Evolutionary conservation across 2,113 vertebrate genomes (phyloP).

Genomic region (Pseudorhombus dupliciocellatus): DNA sequence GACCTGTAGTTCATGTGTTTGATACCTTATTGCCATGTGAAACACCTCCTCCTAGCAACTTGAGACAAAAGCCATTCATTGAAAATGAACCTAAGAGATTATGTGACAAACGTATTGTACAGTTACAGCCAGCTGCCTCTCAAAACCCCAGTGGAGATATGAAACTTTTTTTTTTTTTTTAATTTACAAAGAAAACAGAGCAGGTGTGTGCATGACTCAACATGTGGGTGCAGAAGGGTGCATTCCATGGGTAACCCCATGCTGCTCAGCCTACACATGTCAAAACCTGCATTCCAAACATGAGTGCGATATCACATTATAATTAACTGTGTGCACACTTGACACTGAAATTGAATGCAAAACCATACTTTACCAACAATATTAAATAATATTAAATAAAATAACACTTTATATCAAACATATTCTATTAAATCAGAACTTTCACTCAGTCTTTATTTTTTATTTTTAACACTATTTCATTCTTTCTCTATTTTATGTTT

Average conservation of each 20-base stretch:
- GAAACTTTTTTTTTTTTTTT: too few relatives aligned
- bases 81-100: slow-evolving; percentile 11
- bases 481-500: background rate
- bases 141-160: too few relatives aligned
- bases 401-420: too few relatives aligned
- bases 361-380: too few relatives aligned
- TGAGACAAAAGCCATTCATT: slow-evolving; percentile 26
- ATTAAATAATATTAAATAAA: too few relatives aligned
- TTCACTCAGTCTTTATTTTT: too few relatives aligned
- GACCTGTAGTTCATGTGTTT: slow-evolving; percentile 11
- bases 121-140: too few relatives aligned
- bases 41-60: slow-evolving; percentile 53
- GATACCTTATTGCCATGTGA: slow-evolving; percentile 30
- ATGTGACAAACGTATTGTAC: background rate
- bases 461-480: background rate
- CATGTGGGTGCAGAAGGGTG: slow-evolving; percentile 7
- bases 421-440: too few relatives aligned
- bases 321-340: too few relatives aligned
- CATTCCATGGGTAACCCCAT: slow-evolving; percentile 1
- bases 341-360: too few relatives aligned
- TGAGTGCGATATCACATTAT: background rate
- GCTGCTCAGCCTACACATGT: background rate
- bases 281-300: background rate
- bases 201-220: background rate
- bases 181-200: too few relatives aligned